Evolutionary conservation across 53 echinoderm and acorn worm species (phyloP).

Genomic region (Paracentrotus lividus): DNA sequence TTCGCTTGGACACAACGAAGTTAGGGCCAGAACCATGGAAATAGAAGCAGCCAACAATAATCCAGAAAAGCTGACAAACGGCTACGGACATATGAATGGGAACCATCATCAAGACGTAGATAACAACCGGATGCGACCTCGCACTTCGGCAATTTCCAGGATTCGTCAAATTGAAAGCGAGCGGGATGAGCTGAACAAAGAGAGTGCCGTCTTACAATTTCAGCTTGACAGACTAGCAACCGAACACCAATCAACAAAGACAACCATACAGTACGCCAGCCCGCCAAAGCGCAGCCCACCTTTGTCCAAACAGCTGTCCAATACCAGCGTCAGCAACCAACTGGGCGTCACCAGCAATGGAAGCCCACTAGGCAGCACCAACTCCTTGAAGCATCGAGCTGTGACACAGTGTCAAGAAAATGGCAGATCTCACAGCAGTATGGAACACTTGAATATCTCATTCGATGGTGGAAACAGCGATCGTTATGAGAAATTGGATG

Average conservation of each 20-base stretch:
- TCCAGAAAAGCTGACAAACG: conserved; percentile 22
- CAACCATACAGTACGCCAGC: conserved; percentile 69
- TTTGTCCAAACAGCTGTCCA: conserved; percentile 63
- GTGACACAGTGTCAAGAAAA: conserved; percentile 69
- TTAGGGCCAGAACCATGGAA: conserved; percentile 47
- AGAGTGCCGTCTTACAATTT: conserved; percentile 88
- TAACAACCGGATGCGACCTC: conserved; percentile 46
- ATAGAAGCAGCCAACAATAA: conserved; percentile 25
- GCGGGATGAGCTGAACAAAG: conserved; percentile 82
- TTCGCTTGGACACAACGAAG: conserved; percentile 80
- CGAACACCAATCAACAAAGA: conserved; percentile 80
- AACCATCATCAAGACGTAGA: conserved; percentile 65
- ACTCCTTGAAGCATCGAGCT: conserved; percentile 50
- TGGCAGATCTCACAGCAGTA: conserved; percentile 73
- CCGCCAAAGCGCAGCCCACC: conserved; percentile 73
- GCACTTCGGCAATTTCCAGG: conserved; percentile 75
- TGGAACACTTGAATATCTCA: conserved; percentile 80
- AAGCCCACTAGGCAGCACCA: conserved; percentile 27
- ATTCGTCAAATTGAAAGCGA: conserved; percentile 83
- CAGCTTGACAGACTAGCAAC: conserved; percentile 87
- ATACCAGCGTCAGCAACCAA: conserved; percentile 34
- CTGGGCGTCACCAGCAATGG: background rate
- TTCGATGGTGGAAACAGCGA: conserved; percentile 63
- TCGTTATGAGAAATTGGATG: conserved; percentile 68
- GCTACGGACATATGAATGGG: conserved; percentile 25